phyloP scores from a whole-genome alignment of 2,888 invertebrate genomes.

The Caenorhabditis wallacei region DNA sequence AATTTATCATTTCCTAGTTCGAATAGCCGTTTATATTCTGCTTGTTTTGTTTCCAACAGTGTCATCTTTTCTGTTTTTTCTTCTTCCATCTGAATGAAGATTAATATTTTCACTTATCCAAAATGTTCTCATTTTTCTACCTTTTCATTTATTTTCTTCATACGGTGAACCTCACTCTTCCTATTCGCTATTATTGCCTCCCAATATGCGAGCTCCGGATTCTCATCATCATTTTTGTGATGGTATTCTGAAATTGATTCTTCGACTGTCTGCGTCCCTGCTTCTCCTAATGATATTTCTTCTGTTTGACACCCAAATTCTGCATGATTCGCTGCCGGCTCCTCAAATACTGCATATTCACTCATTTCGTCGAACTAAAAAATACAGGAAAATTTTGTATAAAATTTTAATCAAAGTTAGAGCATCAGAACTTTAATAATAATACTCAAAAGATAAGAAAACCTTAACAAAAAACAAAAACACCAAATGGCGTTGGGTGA shows the following conservation, averaged over 20 bases:
- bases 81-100: slow-evolving; percentile 33
- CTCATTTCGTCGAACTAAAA: slow-evolving; percentile 16
- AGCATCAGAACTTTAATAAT: not conserved
- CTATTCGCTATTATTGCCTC: slow-evolving; percentile 26
- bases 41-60: slow-evolving; percentile 17
- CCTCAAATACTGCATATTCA: slow-evolving; percentile 44
- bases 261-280: slow-evolving; percentile 17
- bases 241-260: slow-evolving; percentile 22
- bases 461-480: not conserved
- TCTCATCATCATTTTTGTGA: not conserved
- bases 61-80: slow-evolving; percentile 14
- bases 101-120: not conserved
- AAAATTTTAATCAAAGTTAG: not conserved
- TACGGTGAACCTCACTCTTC: slow-evolving; percentile 27
- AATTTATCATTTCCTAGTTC: slow-evolving; percentile 38
- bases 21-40: slow-evolving; percentile 32
- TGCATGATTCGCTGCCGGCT: not conserved
- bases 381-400: not conserved
- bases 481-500: not conserved
- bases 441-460: not conserved
- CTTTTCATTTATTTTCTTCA: slow-evolving; percentile 42
- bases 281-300: slow-evolving; percentile 25
- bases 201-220: slow-evolving; percentile 34
- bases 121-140: slow-evolving; percentile 26
- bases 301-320: slow-evolving; percentile 59